Evolutionary conservation across 1,140 invertebrate species (phyloP).

Genomic region (Hesperophylax magnus): DNA sequence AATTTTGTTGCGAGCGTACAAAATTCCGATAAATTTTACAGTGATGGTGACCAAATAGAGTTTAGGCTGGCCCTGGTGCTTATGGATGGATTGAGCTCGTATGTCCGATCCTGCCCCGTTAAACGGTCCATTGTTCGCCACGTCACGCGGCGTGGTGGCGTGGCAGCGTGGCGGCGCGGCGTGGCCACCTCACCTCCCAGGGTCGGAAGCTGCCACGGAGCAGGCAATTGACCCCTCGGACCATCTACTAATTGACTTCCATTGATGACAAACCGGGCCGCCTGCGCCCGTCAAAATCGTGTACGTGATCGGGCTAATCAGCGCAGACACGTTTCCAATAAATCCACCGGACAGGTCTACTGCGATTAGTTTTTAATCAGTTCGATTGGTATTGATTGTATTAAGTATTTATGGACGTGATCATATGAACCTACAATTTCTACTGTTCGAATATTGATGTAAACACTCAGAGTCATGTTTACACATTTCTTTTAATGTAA

Average conservation of each 20-base stretch:
- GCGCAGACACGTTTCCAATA: slow-evolving; percentile 32
- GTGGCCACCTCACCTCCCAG: slow-evolving; percentile 29
- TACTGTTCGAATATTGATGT: too few relatives aligned
- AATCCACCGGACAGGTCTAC: background rate
- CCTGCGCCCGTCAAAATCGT: slow-evolving; percentile 46
- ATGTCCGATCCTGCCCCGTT: background rate
- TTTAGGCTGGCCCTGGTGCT: too few relatives aligned
- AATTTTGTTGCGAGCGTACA: too few relatives aligned
- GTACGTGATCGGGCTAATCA: slow-evolving; percentile 26
- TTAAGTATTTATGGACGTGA: too few relatives aligned
- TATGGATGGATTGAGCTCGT: too few relatives aligned
- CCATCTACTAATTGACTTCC: slow-evolving; percentile 50
- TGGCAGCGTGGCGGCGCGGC: background rate
- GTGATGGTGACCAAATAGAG: too few relatives aligned
- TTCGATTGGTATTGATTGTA: too few relatives aligned
- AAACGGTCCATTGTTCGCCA: slow-evolving; percentile 26
- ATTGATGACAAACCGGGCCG: slow-evolving; percentile 52
- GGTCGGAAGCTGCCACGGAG: slow-evolving; percentile 51
- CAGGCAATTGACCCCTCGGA: slow-evolving; percentile 43
- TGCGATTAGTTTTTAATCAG: too few relatives aligned
- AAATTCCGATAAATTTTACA: too few relatives aligned
- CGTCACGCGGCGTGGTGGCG: slow-evolving; percentile 12
- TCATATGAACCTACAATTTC: too few relatives aligned
- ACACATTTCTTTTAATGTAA: too few relatives aligned
- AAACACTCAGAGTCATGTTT: too few relatives aligned